Evolutionary conservation across 2,113 vertebrate species (phyloP).

Genomic region (Dipodomys stephensi): DNA sequence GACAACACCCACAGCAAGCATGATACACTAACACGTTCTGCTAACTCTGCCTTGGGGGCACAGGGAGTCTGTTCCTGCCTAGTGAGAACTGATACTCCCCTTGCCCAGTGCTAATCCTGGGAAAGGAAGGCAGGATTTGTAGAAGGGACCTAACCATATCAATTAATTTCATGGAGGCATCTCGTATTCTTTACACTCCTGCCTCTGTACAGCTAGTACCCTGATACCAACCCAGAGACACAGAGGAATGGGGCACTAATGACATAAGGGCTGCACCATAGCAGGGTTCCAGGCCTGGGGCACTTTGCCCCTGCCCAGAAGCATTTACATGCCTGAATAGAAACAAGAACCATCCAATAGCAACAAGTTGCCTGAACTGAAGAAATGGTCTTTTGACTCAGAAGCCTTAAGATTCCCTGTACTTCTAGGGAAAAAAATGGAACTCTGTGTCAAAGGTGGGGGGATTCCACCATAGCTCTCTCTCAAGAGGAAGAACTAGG

Average conservation of each 20-base stretch:
- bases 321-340: background rate
- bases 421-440: background rate
- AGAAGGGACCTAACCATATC: background rate
- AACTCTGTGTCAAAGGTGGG: background rate
- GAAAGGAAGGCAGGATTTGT: background rate
- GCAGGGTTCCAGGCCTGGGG: background rate
- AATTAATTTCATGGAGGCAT: background rate
- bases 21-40: background rate
- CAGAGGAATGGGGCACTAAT: background rate
- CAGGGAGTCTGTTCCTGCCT: background rate
- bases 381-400: background rate
- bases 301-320: background rate
- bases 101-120: background rate
- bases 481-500: background rate
- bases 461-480: background rate
- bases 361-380: background rate
- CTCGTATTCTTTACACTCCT: background rate
- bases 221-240: background rate
- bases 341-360: background rate
- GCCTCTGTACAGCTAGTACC: fast-evolving
- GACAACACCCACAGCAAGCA: fast-evolving
- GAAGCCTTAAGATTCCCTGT: background rate
- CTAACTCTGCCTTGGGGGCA: background rate
- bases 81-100: fast-evolving
- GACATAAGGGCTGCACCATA: too few species aligned